These are phyloP conservation scores for Timema podura DNA, from an alignment of 2,888 invertebrate species.

Conservation along the genomic window DNA sequence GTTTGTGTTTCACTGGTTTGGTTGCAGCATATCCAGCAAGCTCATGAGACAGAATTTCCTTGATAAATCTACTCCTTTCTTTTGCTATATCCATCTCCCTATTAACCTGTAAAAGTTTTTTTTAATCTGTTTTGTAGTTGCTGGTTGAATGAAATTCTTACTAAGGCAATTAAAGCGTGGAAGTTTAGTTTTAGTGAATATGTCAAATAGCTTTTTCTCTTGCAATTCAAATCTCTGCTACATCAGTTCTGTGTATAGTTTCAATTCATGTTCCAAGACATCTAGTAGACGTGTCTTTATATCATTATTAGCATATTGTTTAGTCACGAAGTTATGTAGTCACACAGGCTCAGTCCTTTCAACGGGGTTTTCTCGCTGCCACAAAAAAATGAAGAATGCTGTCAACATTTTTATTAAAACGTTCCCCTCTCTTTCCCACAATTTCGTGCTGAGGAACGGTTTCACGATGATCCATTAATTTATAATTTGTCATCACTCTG, in stretches of 20 bases:
- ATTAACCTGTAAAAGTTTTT: background rate
- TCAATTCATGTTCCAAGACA: background rate
- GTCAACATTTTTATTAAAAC: background rate
- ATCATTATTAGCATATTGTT: background rate
- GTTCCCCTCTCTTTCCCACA: background rate
- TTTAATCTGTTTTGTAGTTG: background rate
- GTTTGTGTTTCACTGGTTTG: background rate
- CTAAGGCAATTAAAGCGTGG: background rate
- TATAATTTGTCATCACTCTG: background rate
- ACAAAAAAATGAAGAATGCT: background rate
- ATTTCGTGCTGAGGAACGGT: background rate
- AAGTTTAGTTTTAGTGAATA: background rate
- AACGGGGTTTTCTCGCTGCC: background rate
- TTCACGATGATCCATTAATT: background rate
- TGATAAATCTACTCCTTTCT: background rate
- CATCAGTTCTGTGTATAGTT: slow-evolving; percentile 1
- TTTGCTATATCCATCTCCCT: background rate
- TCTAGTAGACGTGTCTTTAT: background rate
- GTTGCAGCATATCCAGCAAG: slow-evolving; percentile 1
- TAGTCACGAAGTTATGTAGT: background rate
- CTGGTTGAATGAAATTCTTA: background rate
- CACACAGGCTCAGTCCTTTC: background rate
- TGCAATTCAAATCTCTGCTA: background rate
- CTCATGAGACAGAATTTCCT: background rate
- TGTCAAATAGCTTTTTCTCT: background rate